Base-by-base conservation (phyloP, 2,888 invertebrate genomes). In the Suillia variegata region DNA sequence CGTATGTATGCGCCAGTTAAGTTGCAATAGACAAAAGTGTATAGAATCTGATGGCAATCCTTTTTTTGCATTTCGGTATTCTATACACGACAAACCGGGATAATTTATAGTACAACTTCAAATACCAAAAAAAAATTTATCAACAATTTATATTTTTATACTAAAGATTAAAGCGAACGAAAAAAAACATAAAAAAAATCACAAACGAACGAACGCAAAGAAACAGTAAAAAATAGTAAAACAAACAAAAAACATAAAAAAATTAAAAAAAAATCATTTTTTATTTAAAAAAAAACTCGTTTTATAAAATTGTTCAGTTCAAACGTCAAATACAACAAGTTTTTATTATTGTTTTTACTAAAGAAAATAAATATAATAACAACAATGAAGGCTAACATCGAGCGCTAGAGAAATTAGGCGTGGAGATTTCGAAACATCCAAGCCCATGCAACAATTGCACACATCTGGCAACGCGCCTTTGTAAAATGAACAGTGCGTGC, bases 21-120 rank as follows among this genome's bases (percentile, higher is more conserved):
- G 76, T 82, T 82, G 81, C 82, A 82, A 82, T 82, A 82, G 82
- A 74, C 65, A 70, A 70, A 75, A 71, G 64, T 70, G 67, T 69
- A 70, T 57, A 64, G 62, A 53, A 45, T 50, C 55, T 63, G 59
- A 49, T 58, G 38, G 38, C 4, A 38, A n/a, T 5, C 38, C 10
- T 10, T 38, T 6, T 31, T 38, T 38, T n/a, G 38, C 38, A 38
- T n/a, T n/a, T n/a, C n/a, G n/a, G n/a, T n/a, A n/a, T n/a, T n/a
- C n/a, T n/a, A 38, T 5, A 5, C 26, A 26, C 5, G 10, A 26
- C 69, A 75, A 75, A 81, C 81, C 82, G 81, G 82, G 76, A 82
- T 82, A 82, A 82, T 82, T 82, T 82, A 82, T 80, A 82, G 82
- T 82, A 82, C 82, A 82, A 82, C 76, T 78, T 70, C 75, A 71